Evolutionary conservation across 1,140 invertebrate genomes (phyloP).

Genomic region (Oryctes rhinoceros): DNA sequence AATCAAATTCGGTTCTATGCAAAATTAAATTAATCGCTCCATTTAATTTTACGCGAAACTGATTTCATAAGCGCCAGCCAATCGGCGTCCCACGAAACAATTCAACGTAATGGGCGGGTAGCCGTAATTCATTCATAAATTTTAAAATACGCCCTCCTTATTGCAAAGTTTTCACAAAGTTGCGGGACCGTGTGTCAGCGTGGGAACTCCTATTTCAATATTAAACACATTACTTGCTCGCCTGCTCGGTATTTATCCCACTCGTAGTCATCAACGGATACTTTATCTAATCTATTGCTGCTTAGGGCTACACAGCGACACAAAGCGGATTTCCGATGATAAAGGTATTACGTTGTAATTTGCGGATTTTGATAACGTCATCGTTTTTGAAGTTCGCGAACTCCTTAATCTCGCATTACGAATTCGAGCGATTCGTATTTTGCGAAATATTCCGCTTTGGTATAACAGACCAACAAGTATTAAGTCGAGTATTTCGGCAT

Average conservation of each 20-base stretch:
- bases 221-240: neutral
- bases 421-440: conserved; percentile 11
- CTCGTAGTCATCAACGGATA: neutral
- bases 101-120: neutral
- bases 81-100: too few relatives aligned
- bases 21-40: too few relatives aligned
- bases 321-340: conserved; percentile 20
- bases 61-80: too few relatives aligned
- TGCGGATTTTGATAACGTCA: conserved; percentile 30
- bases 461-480: neutral
- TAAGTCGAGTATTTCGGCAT: neutral
- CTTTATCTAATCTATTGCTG: neutral
- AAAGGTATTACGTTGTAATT: conserved; percentile 18
- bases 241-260: neutral
- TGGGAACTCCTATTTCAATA: neutral
- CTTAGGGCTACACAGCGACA: neutral
- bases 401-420: neutral
- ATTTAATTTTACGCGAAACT: too few relatives aligned
- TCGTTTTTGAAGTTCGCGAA: conserved; percentile 22
- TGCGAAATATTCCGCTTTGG: neutral
- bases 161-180: conserved; percentile 13
- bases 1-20: too few relatives aligned
- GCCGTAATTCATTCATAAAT: neutral
- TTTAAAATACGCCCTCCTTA: neutral
- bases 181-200: neutral